These are phyloP conservation scores for Phenganax marumi DNA, from an alignment of 92 coral and sea anemone species.

Conservation along the genomic window DNA sequence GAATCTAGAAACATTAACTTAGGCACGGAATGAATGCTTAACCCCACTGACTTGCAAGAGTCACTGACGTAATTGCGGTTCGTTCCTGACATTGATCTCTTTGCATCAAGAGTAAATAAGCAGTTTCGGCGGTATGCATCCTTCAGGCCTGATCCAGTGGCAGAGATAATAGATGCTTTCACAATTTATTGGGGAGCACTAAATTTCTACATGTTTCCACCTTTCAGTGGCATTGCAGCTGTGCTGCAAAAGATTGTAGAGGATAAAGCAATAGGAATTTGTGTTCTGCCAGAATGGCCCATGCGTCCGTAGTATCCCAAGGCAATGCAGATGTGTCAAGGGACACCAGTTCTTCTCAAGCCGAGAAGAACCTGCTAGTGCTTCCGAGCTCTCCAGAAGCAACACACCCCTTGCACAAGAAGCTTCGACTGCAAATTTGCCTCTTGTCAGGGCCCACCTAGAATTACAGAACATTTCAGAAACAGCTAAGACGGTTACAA, in stretches of 20 bases:
- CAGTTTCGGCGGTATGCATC: conserved; percentile 34
- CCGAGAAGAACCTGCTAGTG: no score
- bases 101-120: conserved; percentile 37
- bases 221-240: conserved; percentile 41
- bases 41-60: neutral
- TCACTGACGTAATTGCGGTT: neutral
- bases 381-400: no score
- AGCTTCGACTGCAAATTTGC: no score
- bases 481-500: no score
- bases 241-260: neutral
- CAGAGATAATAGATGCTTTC: conserved; percentile 39
- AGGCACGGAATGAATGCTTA: conserved; percentile 23
- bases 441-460: no score
- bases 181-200: conserved; percentile 14
- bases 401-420: no score
- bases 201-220: conserved; percentile 37
- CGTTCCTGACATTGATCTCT: conserved; percentile 29
- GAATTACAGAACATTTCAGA: no score
- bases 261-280: neutral
- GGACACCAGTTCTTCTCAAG: no score
- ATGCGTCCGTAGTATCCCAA: no score
- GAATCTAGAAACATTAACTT: conserved; percentile 13
- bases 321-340: no score
- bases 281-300: no score
- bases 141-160: conserved; percentile 46